A percentile compares a stretch with the other conserved stretches of the same genome.
phyloP scores from a whole-genome alignment of 2,888 invertebrate genomes.

The Thalpophila matura region DNA sequence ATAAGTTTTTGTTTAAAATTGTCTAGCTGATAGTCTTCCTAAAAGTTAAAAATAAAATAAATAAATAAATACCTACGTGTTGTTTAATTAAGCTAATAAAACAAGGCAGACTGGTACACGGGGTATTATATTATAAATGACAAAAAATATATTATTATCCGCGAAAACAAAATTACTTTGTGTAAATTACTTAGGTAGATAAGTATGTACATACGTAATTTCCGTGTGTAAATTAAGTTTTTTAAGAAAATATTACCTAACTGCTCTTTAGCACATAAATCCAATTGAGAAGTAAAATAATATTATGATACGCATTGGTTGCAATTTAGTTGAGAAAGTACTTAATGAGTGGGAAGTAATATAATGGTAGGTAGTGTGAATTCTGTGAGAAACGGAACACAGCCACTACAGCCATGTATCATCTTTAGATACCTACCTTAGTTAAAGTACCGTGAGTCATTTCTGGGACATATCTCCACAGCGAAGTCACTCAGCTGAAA shows the following conservation, averaged over 20 bases:
- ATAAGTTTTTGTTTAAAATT: too few species aligned
- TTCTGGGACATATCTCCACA: constrained; percentile 34
- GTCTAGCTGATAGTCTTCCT: too few species aligned
- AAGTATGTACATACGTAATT: too few species aligned
- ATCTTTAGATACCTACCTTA: constrained; percentile 12
- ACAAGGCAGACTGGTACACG: background rate
- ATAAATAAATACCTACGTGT: too few species aligned
- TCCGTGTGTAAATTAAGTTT: too few species aligned
- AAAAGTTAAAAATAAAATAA: too few species aligned
- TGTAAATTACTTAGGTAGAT: too few species aligned
- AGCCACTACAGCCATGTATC: constrained; percentile 6
- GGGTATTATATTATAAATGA: background rate
- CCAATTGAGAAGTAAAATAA: background rate
- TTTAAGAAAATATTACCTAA: too few species aligned
- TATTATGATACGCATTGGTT: background rate
- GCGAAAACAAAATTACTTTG: too few species aligned
- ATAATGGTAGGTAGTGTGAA: constrained; percentile 14
- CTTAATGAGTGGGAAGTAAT: constrained; percentile 35
- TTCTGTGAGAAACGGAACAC: constrained; percentile 41
- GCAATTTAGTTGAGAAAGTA: constrained; percentile 33
- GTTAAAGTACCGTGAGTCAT: constrained; percentile 33
- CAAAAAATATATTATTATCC: background rate
- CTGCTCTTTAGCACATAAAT: too few species aligned
- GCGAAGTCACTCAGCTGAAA: constrained; percentile 40
- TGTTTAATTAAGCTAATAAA: constrained; percentile 6